Conservation (phyloP, 2,888 invertebrate species). For the Caenorhabditis virilis region DNA sequence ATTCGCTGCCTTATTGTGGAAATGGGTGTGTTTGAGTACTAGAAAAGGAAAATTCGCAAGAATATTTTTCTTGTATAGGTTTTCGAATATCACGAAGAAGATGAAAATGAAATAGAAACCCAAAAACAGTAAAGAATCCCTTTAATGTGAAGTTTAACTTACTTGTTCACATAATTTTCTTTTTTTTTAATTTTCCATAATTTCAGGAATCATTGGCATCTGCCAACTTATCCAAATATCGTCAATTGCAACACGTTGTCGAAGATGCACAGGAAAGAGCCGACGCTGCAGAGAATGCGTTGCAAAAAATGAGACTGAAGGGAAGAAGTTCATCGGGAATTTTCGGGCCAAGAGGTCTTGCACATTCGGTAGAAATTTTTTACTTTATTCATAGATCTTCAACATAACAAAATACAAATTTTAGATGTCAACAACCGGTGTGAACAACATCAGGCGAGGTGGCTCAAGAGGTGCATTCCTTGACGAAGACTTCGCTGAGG, state of each 20-base stretch:
- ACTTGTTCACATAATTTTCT: too few species aligned
- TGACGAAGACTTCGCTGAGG: constrained; percentile 51
- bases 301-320: constrained; percentile 71
- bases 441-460: constrained; percentile 32
- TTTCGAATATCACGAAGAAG: too few species aligned
- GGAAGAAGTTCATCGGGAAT: constrained; percentile 53
- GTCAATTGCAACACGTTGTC: constrained; percentile 72
- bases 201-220: constrained; percentile 71
- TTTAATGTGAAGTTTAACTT: too few species aligned
- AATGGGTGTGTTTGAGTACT: too few species aligned
- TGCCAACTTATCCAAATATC: constrained; percentile 72
- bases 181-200: too few species aligned
- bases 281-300: constrained; percentile 71
- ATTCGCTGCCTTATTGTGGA: too few species aligned
- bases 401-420: too few species aligned
- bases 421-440: constrained; percentile 39
- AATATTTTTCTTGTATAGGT: too few species aligned
- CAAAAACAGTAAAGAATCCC: too few species aligned
- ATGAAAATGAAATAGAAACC: too few species aligned
- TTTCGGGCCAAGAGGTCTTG: constrained; percentile 50
- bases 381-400: too few species aligned
- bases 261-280: constrained; percentile 69
- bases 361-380: constrained; percentile 47
- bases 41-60: too few species aligned
- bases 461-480: constrained; percentile 49